Percentiles rank a stretch among this genome's conserved stretches.
These are phyloP conservation scores for Lasaia peninsularis DNA, from an alignment of 1,140 invertebrate genomes.

Conservation along the genomic window DNA sequence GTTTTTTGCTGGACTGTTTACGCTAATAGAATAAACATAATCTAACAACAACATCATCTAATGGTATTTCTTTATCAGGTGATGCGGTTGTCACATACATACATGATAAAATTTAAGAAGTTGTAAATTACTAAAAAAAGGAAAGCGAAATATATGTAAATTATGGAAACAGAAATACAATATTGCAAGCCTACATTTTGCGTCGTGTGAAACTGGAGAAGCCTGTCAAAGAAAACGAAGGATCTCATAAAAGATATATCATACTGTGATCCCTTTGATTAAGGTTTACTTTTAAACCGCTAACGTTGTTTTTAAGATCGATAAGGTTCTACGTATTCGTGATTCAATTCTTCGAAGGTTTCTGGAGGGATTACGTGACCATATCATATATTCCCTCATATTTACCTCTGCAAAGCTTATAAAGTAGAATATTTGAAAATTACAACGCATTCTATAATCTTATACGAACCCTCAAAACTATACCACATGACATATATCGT, in stretches of 20 bases:
- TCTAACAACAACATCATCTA: too few species aligned
- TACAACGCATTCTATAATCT: background rate
- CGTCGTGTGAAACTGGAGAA: background rate
- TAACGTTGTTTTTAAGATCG: background rate
- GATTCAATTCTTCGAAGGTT: background rate
- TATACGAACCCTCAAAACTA: too few species aligned
- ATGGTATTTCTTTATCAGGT: too few species aligned
- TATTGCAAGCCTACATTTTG: background rate
- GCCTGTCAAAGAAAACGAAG: background rate
- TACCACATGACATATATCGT: too few species aligned
- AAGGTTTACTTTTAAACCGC: background rate
- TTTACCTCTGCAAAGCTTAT: background rate
- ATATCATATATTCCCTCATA: background rate
- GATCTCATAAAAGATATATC: background rate
- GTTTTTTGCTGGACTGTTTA: too few species aligned
- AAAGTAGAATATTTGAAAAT: background rate
- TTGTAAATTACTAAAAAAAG: too few species aligned
- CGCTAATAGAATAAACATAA: too few species aligned
- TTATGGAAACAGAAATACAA: conserved; percentile 5
- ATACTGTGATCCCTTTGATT: background rate
- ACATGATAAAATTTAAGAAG: too few species aligned
- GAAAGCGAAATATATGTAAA: background rate
- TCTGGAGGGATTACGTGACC: background rate
- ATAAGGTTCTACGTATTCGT: background rate
- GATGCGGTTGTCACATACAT: too few species aligned